These are phyloP conservation scores for Megalopta genalis DNA, from an alignment of 1,140 invertebrate genomes.

Conservation along the genomic window DNA sequence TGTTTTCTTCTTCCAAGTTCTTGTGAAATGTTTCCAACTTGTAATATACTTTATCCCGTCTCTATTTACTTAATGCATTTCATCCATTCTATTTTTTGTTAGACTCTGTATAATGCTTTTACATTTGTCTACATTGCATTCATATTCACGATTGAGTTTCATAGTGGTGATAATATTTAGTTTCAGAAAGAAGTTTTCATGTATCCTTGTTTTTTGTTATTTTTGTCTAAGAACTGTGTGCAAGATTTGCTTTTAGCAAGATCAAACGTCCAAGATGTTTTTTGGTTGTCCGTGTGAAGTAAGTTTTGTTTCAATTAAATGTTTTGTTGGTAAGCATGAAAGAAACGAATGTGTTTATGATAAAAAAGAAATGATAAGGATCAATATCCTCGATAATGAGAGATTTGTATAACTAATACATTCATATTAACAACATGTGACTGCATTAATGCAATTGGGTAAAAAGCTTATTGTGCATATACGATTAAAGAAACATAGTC, in stretches of 20 bases:
- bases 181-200: neutral
- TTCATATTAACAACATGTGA: slow-evolving; percentile 17
- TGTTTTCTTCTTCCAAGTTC: too few species aligned
- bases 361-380: slow-evolving; percentile 15
- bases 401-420: neutral
- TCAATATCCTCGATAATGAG: neutral
- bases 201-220: neutral
- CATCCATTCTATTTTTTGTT: too few species aligned
- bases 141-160: neutral
- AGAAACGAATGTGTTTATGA: slow-evolving; percentile 44
- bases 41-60: too few species aligned
- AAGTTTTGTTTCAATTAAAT: neutral
- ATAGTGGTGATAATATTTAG: neutral
- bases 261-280: neutral
- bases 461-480: neutral
- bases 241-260: neutral
- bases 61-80: neutral
- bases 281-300: neutral
- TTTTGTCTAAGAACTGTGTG: neutral
- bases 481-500: slow-evolving; percentile 3
- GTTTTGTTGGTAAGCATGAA: slow-evolving; percentile 2
- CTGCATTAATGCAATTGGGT: slow-evolving; percentile 16
- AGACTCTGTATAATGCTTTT: neutral
- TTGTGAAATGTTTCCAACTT: too few species aligned
- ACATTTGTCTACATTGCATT: neutral